Percentiles rank a stretch among this genome's conserved stretches.
phyloP scores from a whole-genome alignment of 2,797 vertebrate species.

The Harpagifer antarcticus region DNA sequence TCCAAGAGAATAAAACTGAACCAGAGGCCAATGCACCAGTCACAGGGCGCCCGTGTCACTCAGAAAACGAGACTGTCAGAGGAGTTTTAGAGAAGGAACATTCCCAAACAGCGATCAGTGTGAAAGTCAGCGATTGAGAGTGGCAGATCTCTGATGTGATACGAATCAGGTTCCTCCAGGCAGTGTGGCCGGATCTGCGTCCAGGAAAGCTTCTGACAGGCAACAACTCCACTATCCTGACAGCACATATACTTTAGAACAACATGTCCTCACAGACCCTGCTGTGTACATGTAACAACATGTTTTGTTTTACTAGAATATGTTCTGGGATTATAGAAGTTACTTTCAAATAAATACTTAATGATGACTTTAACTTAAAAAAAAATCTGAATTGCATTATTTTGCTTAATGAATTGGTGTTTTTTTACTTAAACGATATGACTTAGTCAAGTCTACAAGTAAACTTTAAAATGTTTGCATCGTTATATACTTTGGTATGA shows the following conservation, averaged over 20 bases:
- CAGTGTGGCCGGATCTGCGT: conserved; percentile 66
- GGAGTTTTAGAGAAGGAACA: conserved; percentile 65
- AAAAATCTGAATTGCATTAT: neutral
- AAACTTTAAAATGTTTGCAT: neutral
- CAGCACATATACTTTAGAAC: conserved; percentile 41
- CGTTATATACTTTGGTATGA: neutral
- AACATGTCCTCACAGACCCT: conserved; percentile 32
- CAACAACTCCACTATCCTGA: conserved; percentile 51
- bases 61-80: conserved; percentile 55
- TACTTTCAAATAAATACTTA: neutral
- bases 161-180: conserved; percentile 72
- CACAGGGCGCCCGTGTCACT: conserved; percentile 38
- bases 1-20: conserved; percentile 4
- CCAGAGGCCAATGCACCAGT: conserved; percentile 28
- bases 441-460: neutral
- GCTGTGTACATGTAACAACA: conserved; percentile 13
- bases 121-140: conserved; percentile 63
- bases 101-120: conserved; percentile 70
- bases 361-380: too few relatives aligned
- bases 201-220: conserved; percentile 65
- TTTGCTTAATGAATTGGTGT: neutral
- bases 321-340: neutral
- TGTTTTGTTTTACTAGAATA: neutral
- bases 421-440: neutral
- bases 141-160: conserved; percentile 79